Percentiles rank a stretch among this genome's conserved stretches.
These are phyloP conservation scores for Coregonus suidteri DNA, from an alignment of 2,797 vertebrate species.

Conservation along the genomic window DNA sequence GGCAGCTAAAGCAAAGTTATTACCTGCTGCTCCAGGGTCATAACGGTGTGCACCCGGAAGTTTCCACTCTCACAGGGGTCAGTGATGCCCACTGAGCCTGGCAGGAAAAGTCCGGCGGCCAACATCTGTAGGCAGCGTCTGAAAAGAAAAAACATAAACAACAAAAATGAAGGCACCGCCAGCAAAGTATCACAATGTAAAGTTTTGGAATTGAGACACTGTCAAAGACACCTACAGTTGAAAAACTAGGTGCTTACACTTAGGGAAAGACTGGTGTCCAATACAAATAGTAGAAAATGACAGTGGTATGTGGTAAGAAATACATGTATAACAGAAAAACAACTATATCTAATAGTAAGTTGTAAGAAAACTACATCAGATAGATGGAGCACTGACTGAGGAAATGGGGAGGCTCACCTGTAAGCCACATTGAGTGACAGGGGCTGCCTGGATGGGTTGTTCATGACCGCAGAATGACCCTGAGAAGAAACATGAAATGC, in stretches of 20 bases:
- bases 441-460: slow-evolving; percentile 94
- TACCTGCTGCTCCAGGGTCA: slow-evolving; percentile 98
- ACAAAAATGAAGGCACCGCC: not conserved
- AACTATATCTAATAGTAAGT: not conserved
- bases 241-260: too few species aligned
- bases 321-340: too few species aligned
- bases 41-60: slow-evolving; percentile 95
- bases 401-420: slow-evolving; percentile 70
- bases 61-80: slow-evolving; percentile 97
- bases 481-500: slow-evolving; percentile 45
- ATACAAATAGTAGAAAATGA: fast-evolving
- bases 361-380: not conserved
- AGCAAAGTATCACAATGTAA: not conserved
- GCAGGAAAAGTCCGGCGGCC: slow-evolving; percentile 92
- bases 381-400: not conserved
- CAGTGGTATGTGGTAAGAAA: not conserved
- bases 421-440: slow-evolving; percentile 92
- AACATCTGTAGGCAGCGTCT: slow-evolving; percentile 98
- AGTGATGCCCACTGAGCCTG: slow-evolving; percentile 94
- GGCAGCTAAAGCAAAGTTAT: not conserved
- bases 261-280: too few species aligned
- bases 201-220: not conserved
- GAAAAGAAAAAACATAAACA: slow-evolving; percentile 10
- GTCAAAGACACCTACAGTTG: not conserved
- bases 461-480: slow-evolving; percentile 98